A percentile compares a stretch with the other conserved stretches of the same genome.
These are phyloP conservation scores for Pseudochirops cupreus DNA, from an alignment of 2,797 vertebrate genomes.

Conservation along the genomic window DNA sequence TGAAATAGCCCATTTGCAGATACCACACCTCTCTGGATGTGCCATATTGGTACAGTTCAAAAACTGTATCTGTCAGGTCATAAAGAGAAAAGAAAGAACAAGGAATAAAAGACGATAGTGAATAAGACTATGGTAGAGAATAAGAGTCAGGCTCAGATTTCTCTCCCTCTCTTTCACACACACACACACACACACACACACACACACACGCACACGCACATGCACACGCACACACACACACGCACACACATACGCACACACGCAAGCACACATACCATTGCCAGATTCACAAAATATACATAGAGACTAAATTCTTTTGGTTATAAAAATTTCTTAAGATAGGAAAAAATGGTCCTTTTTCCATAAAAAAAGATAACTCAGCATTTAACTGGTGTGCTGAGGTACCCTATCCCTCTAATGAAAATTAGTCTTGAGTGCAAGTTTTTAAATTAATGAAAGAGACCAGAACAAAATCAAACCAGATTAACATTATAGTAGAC, in stretches of 20 bases:
- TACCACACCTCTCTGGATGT: background rate
- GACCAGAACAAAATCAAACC: background rate
- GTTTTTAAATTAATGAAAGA: background rate
- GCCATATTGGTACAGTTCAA: background rate
- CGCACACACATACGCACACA: too few species aligned
- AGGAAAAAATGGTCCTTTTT: background rate
- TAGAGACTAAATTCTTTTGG: background rate
- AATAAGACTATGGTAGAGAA: background rate
- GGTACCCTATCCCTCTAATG: background rate
- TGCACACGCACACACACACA: too few species aligned
- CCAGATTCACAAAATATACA: background rate
- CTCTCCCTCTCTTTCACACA: background rate
- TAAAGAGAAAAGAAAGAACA: background rate
- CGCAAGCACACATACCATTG: background rate
- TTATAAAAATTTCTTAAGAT: background rate
- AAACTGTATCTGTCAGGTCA: background rate
- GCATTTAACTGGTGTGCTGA: background rate
- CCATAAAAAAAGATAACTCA: background rate
- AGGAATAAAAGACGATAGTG: background rate
- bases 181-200: too few species aligned
- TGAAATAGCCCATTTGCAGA: background rate
- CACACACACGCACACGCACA: too few species aligned
- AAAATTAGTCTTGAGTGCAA: background rate
- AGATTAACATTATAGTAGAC: background rate
- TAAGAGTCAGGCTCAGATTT: background rate